phyloP scores from a whole-genome alignment of 2,888 invertebrate genomes.

The Torymus auratus region DNA sequence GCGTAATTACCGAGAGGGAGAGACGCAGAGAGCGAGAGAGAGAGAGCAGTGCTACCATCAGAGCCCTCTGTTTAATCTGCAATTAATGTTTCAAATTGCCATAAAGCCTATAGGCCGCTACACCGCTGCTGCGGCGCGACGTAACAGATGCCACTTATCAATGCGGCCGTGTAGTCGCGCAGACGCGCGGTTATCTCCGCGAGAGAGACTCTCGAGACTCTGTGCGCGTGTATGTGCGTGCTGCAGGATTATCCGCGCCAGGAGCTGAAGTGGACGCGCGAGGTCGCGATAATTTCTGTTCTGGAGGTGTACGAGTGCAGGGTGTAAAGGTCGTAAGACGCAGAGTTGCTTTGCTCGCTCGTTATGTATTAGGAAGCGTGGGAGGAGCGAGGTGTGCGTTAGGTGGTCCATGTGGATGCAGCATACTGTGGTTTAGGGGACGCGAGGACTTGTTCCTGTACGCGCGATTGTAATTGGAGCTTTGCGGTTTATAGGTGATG shows the following conservation, averaged over 20 bases:
- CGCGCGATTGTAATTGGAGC: conserved; percentile 19
- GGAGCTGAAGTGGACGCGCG: too few relatives aligned
- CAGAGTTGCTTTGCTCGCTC: too few relatives aligned
- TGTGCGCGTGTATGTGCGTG: too few relatives aligned
- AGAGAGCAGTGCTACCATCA: conserved; percentile 55
- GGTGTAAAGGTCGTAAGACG: too few relatives aligned
- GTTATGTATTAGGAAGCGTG: too few relatives aligned
- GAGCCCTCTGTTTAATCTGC: conserved; percentile 73
- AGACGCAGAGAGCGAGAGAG: conserved; percentile 30
- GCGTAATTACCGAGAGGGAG: conserved; percentile 70
- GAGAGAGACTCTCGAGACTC: too few relatives aligned
- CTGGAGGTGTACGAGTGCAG: too few relatives aligned
- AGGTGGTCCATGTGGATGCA: too few relatives aligned
- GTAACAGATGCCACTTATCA: conserved; percentile 73
- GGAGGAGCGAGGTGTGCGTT: too few relatives aligned
- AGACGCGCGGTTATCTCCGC: not conserved
- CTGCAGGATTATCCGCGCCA: too few relatives aligned
- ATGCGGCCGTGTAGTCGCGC: conserved; percentile 35
- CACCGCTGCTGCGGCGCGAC: conserved; percentile 44
- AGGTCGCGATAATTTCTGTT: too few relatives aligned
- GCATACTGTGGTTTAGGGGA: too few relatives aligned
- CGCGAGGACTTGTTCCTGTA: not conserved
- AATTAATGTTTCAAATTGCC: conserved; percentile 76
- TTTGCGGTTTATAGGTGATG: conserved; percentile 11
- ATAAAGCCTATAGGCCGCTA: conserved; percentile 58